Percentiles rank a stretch among this genome's conserved stretches.
Evolutionary conservation across 2,113 vertebrate species (phyloP).

Genomic region (Carlito syrichta): DNA sequence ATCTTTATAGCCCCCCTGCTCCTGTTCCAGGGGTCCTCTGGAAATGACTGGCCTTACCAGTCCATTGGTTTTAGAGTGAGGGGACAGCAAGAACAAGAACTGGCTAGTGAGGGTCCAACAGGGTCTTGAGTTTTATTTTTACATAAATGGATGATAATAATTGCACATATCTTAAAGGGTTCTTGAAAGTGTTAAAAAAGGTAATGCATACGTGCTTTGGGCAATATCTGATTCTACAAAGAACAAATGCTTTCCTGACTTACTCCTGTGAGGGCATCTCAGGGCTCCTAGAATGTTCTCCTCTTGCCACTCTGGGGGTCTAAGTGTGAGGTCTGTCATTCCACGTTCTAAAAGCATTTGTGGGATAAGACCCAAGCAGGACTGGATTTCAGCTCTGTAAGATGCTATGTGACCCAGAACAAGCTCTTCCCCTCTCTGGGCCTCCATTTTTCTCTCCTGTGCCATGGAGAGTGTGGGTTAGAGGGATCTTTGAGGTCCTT

Average conservation of each 20-base stretch:
- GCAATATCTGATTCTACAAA: background rate
- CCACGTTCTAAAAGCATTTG: background rate
- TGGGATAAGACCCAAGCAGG: background rate
- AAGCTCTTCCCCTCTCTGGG: background rate
- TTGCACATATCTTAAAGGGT: background rate
- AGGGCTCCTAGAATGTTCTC: background rate
- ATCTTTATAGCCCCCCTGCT: background rate
- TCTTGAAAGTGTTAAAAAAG: background rate
- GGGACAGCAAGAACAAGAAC: background rate
- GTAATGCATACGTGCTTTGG: no score
- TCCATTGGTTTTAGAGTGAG: background rate
- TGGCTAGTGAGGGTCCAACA: accelerated
- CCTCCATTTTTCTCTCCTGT: background rate
- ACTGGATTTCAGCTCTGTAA: background rate
- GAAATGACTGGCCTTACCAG: background rate
- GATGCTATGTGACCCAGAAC: background rate
- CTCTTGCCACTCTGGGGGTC: accelerated
- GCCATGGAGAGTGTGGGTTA: background rate
- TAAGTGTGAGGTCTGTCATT: background rate
- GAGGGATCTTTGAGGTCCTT: background rate
- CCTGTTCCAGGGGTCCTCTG: background rate
- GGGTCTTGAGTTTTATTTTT: background rate
- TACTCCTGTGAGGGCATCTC: no score
- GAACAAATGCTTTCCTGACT: no score
- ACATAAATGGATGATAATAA: background rate